phyloP scores from a whole-genome alignment of 2,797 vertebrate genomes.

The Sebastes matsubarae region DNA sequence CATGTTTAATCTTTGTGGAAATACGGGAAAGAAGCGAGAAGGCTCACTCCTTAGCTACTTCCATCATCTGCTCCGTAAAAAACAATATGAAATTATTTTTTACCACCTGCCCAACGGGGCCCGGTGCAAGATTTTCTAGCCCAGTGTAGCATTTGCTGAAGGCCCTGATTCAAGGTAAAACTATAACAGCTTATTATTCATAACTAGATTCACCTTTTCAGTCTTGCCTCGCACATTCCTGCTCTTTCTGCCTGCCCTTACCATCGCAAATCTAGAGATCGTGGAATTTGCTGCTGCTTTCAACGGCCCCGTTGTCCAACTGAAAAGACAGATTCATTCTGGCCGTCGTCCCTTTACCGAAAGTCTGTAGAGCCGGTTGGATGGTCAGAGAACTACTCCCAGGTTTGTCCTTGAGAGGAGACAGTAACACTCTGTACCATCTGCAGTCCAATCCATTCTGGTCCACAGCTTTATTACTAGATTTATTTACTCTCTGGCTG shows the following conservation, averaged over 20 bases:
- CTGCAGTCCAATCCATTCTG: constrained; percentile 17
- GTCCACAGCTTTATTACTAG: constrained; percentile 28
- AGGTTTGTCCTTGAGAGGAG: constrained; percentile 30
- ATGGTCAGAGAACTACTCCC: background rate
- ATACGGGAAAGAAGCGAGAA: too few relatives aligned
- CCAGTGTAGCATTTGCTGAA: too few relatives aligned
- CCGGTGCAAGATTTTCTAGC: too few relatives aligned
- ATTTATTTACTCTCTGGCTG: constrained; percentile 50
- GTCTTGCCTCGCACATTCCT: background rate
- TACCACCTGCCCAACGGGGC: background rate
- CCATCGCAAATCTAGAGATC: background rate
- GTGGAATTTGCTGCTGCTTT: background rate
- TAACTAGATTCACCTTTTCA: background rate
- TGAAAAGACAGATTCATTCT: background rate
- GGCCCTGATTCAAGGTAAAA: background rate
- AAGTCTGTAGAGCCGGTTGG: background rate
- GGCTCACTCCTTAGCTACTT: too few relatives aligned
- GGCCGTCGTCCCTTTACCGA: background rate
- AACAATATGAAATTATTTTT: too few relatives aligned
- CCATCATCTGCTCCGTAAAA: too few relatives aligned
- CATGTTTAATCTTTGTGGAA: too few relatives aligned
- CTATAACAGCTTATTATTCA: too few relatives aligned
- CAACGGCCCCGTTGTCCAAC: rapidly evolving
- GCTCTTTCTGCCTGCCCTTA: background rate
- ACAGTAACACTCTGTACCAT: background rate